Conservation (phyloP, 1,140 invertebrate species). For the Asbolus verrucosus region DNA sequence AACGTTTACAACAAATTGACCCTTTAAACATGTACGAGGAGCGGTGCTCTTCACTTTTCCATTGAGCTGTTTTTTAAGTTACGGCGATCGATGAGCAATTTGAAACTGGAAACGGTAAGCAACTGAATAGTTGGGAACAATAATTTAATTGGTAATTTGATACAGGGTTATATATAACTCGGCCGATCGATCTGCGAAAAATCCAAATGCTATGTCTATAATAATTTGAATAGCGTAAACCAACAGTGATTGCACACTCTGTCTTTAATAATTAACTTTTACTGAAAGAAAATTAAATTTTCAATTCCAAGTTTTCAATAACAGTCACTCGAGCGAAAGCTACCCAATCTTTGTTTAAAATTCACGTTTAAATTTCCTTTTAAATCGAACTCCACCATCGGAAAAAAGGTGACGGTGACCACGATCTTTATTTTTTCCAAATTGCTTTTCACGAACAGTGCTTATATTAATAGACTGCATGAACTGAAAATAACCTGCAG, state of each 20-base stretch:
- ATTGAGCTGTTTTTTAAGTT: background rate
- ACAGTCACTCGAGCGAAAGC: background rate
- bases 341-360: conserved; percentile 10
- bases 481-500: too few relatives aligned
- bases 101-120: too few relatives aligned
- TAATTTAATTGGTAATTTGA: too few relatives aligned
- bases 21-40: background rate
- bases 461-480: too few relatives aligned
- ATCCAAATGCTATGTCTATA: too few relatives aligned
- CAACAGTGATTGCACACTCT: background rate
- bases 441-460: too few relatives aligned
- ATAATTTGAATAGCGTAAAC: background rate
- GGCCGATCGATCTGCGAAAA: too few relatives aligned
- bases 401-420: conserved; percentile 6
- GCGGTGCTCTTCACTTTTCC: background rate
- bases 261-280: conserved; percentile 2
- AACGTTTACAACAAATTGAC: background rate
- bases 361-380: background rate
- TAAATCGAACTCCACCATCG: background rate
- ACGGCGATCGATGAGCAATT: too few relatives aligned
- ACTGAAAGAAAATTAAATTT: background rate
- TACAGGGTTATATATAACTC: too few relatives aligned
- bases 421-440: too few relatives aligned
- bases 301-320: too few relatives aligned
- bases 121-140: too few relatives aligned